Percentiles rank a stretch among this genome's conserved stretches.
Evolutionary conservation across 2,113 vertebrate genomes (phyloP).

Genomic region (Columba janthina): DNA sequence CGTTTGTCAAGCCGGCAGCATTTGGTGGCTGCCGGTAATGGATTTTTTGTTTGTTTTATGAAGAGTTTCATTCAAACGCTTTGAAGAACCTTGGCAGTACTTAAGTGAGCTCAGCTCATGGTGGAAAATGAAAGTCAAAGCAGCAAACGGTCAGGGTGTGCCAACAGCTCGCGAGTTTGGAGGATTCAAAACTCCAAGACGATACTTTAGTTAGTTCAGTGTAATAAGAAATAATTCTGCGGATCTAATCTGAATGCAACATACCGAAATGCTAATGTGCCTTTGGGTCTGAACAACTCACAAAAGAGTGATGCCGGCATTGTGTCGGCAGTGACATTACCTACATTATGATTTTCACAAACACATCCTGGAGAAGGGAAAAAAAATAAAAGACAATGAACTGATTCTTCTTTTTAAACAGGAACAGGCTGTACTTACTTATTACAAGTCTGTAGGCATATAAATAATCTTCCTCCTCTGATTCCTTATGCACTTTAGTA

Average conservation of each 20-base stretch:
- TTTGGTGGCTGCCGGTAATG: conserved; percentile 35
- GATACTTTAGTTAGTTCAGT: background rate
- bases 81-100: conserved; percentile 41
- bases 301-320: background rate
- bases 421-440: conserved; percentile 15
- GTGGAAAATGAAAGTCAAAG: conserved; percentile 3
- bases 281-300: conserved; percentile 23
- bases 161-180: background rate
- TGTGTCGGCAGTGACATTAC: background rate
- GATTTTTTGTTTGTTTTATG: conserved; percentile 63
- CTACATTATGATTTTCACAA: background rate
- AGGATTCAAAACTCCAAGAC: background rate
- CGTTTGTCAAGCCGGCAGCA: background rate
- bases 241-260: background rate
- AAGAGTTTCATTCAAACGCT: conserved; percentile 51
- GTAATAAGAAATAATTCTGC: conserved; percentile 12
- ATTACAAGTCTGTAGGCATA: background rate
- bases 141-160: background rate
- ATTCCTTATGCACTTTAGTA: background rate
- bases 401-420: background rate
- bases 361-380: background rate
- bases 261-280: conserved; percentile 1
- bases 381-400: background rate
- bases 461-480: conserved; percentile 15
- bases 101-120: background rate